Base-by-base conservation (phyloP, 1,140 invertebrate species). In the Bradynema listronoti region DNA sequence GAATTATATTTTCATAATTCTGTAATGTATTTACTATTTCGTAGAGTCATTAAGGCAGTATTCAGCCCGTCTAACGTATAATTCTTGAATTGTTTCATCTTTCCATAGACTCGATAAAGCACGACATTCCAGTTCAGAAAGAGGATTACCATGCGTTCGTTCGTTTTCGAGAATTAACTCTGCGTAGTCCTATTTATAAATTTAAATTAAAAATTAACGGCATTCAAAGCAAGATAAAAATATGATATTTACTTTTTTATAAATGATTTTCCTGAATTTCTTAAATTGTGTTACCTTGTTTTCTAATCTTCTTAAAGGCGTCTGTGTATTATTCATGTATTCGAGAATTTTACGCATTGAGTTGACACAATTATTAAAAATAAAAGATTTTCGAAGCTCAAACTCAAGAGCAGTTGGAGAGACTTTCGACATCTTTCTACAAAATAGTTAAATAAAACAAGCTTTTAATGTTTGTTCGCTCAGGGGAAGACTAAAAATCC, bases 41-140 rank as follows among this genome's bases (percentile, higher is more conserved):
- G 47, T 50, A 32, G 47, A 50, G 47, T 50, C 47, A 29, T 50
- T 50, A 5, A 50, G 27, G 27, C 16, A 50, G 19, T 50, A 50
- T 50, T 50, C 47, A 30, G 27, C 47, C 34, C 47, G 29, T 27
- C 47, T 50, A n/a, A 19, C 34, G 47, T 50, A 50, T 24, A 50
- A 50, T 27, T 50, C 4, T 32, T 5, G 16, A 25, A 50, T n/a
- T 2, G 47, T 50, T 25, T 50, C 34, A 32, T 50, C 47, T 50
- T 50, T 50, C 47, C 47, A 50, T 27, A 50, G 19, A 9, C 3
- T 32, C 16, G 9, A n/a, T 50, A 50, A 50, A 25, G 47, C 47
- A 24, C 9, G 16, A 24, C 29, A 24, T 50, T 50, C 47, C 3
- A n/a, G 16, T 5, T 50, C 47, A 19, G 47, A 30, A 27, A 50